Evolutionary conservation across 2,113 vertebrate species (phyloP).

Genomic region (Stigmatopora nigra): DNA sequence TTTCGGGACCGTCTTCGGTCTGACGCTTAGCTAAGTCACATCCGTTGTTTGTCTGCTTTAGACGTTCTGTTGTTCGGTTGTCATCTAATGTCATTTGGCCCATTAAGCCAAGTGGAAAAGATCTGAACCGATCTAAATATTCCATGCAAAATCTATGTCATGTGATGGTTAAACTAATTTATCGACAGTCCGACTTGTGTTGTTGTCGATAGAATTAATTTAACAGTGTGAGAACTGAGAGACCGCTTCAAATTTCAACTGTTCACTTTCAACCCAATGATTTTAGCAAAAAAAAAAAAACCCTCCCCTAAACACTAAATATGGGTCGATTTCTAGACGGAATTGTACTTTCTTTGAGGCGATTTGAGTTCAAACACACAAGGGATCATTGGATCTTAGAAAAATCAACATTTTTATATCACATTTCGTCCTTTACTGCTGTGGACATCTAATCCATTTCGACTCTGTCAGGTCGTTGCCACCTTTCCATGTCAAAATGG

Average conservation of each 20-base stretch:
- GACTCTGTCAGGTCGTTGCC: too few relatives aligned
- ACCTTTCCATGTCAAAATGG: too few relatives aligned
- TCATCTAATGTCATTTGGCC: background rate
- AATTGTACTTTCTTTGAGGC: background rate
- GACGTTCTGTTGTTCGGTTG: slow-evolving; percentile 8
- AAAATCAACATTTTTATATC: too few relatives aligned
- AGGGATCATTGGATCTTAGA: background rate
- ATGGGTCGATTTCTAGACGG: background rate
- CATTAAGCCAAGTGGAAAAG: background rate
- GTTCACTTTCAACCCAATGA: background rate
- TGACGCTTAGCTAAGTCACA: slow-evolving; percentile 33
- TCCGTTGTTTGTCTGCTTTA: slow-evolving; percentile 18
- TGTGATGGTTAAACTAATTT: background rate
- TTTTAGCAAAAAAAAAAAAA: background rate
- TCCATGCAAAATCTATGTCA: background rate
- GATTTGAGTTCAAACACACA: background rate
- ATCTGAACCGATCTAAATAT: background rate
- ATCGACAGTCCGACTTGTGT: background rate
- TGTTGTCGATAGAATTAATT: background rate
- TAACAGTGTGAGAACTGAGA: background rate
- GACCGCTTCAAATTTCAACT: background rate
- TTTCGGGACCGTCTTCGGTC: slow-evolving; percentile 7
- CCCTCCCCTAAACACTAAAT: background rate
- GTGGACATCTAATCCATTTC: too few relatives aligned
- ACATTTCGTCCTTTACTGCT: too few relatives aligned